Conservation (phyloP, 2,888 invertebrate genomes). For the Drosophila pseudotalamancana region DNA sequence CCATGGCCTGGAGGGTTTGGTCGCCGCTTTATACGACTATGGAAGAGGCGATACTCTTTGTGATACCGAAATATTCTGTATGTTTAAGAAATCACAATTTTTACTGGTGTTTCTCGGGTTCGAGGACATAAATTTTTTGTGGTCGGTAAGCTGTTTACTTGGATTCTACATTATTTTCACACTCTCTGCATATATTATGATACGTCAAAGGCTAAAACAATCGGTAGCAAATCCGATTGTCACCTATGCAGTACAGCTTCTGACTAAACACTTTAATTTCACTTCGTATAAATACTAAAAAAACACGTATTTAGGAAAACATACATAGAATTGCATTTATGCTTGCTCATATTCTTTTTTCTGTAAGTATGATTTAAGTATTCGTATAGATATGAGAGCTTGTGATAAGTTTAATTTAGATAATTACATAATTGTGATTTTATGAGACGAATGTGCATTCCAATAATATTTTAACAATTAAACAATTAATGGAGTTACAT, state of each 20-base stretch:
- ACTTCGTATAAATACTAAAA: slow-evolving; percentile 83
- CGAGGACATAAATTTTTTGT: slow-evolving; percentile 88
- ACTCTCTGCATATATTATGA: slow-evolving; percentile 88
- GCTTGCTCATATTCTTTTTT: not conserved
- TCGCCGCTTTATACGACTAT: slow-evolving; percentile 91
- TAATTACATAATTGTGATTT: not conserved
- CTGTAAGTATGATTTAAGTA: not conserved
- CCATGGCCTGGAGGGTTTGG: slow-evolving; percentile 92
- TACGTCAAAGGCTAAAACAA: slow-evolving; percentile 89
- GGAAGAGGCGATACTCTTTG: slow-evolving; percentile 91
- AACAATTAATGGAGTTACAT: not conserved
- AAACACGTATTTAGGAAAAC: not conserved
- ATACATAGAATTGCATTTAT: not conserved
- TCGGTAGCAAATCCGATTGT: slow-evolving; percentile 87
- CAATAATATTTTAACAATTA: not conserved
- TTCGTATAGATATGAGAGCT: not conserved
- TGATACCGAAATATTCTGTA: slow-evolving; percentile 89
- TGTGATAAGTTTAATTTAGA: slow-evolving; percentile 10
- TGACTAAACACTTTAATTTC: slow-evolving; percentile 88
- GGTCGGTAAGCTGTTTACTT: slow-evolving; percentile 88
- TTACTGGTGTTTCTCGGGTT: slow-evolving; percentile 91
- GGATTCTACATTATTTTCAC: slow-evolving; percentile 90
- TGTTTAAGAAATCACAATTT: slow-evolving; percentile 89
- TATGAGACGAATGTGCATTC: not conserved
- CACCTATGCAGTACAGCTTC: slow-evolving; percentile 88